Evolutionary conservation across 1,140 invertebrate species (phyloP).

Genomic region (Aphaenogaster ashmeadi): DNA sequence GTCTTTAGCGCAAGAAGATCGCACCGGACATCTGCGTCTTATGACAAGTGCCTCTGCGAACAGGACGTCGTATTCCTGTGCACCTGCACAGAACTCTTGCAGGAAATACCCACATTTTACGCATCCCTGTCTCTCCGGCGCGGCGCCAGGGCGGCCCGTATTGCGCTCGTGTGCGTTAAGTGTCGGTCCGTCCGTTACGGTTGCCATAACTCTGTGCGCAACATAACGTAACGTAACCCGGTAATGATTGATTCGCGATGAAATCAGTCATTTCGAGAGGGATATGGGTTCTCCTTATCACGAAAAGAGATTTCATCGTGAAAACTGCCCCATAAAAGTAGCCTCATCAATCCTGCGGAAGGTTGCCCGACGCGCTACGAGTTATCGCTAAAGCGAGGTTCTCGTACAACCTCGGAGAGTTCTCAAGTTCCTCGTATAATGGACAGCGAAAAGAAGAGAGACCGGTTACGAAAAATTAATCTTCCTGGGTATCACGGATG

Average conservation of each 20-base stretch:
- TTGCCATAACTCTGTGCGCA: background rate
- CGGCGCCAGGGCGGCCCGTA: constrained; percentile 30
- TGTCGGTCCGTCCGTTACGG: background rate
- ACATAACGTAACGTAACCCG: background rate
- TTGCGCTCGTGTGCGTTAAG: background rate
- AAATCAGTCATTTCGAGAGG: background rate
- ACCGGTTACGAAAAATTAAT: background rate
- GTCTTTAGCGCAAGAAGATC: constrained; percentile 41
- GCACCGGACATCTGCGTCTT: constrained; percentile 75
- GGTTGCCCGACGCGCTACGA: background rate
- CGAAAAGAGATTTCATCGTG: background rate
- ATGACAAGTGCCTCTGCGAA: constrained; percentile 72
- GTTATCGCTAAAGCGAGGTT: background rate
- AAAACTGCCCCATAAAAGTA: background rate
- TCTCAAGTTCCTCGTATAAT: background rate
- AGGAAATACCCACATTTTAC: constrained; percentile 74
- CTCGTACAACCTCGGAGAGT: background rate
- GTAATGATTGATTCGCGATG: constrained; percentile 10
- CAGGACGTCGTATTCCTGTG: constrained; percentile 72
- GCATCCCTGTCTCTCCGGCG: constrained; percentile 19
- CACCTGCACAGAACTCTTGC: constrained; percentile 74
- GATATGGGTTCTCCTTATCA: background rate
- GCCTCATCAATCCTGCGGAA: constrained; percentile 1
- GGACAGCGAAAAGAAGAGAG: background rate
- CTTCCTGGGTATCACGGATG: background rate